Conservation (phyloP, 2,113 vertebrate genomes). For the Kobus ellipsiprymnus region DNA sequence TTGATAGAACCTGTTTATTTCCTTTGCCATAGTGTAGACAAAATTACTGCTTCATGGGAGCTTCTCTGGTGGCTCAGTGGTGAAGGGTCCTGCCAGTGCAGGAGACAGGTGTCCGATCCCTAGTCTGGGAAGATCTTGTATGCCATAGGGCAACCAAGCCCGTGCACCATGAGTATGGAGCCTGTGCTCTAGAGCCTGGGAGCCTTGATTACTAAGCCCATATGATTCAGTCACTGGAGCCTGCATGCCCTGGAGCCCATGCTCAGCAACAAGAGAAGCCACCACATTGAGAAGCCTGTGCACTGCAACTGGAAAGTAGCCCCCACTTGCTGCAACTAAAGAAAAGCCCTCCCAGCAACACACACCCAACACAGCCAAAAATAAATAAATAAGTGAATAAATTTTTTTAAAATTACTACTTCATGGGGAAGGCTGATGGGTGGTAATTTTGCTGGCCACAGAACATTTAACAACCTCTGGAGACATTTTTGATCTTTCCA, state of each 20-base stretch:
- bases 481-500: not conserved
- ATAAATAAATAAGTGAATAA: not conserved
- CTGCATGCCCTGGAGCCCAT: not conserved
- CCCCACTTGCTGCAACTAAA: not conserved
- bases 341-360: not conserved
- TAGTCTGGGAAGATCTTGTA: not conserved
- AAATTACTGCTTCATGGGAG: not conserved
- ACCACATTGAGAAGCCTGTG: not conserved
- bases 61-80: not conserved
- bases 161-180: not conserved
- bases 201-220: not conserved
- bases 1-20: not conserved
- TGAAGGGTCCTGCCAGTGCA: not conserved
- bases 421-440: not conserved
- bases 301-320: not conserved
- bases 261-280: not conserved
- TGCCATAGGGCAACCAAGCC: not conserved
- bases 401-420: not conserved
- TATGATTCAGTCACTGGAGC: not conserved
- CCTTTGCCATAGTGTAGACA: not conserved
- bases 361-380: not conserved
- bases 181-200: not conserved
- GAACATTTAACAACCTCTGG: not conserved
- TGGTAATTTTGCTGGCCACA: not conserved
- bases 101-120: not conserved